phyloP scores from a whole-genome alignment of 2,888 invertebrate species.

The Spicauda simplicius region DNA sequence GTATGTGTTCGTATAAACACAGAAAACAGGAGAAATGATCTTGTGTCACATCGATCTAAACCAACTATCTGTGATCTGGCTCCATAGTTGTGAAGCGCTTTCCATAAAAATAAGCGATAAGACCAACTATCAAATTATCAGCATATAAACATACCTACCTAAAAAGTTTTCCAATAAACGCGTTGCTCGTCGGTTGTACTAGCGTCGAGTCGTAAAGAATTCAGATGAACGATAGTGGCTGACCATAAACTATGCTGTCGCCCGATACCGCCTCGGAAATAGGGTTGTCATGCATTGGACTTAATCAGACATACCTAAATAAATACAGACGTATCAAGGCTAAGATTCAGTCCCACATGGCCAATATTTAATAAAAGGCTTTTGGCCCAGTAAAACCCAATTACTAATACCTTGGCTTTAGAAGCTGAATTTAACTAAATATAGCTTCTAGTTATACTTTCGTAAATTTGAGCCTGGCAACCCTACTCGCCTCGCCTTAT shows the following conservation, averaged over 20 bases:
- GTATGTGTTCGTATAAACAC: neutral
- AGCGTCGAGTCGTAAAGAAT: slow-evolving; percentile 51
- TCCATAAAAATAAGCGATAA: slow-evolving; percentile 30
- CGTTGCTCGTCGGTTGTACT: slow-evolving; percentile 36
- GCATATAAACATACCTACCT: slow-evolving; percentile 17
- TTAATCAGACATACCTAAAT: neutral
- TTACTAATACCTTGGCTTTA: too few species aligned
- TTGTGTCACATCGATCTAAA: slow-evolving; percentile 2
- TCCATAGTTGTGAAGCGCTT: slow-evolving; percentile 21
- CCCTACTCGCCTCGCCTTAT: slow-evolving; percentile 37
- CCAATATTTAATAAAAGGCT: too few species aligned
- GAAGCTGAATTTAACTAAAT: neutral
- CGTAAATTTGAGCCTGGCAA: neutral
- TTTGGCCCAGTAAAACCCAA: too few species aligned
- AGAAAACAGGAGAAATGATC: neutral
- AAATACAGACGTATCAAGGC: too few species aligned
- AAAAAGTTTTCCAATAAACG: slow-evolving; percentile 25
- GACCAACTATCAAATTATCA: slow-evolving; percentile 21
- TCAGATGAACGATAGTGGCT: slow-evolving; percentile 69
- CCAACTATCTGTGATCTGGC: slow-evolving; percentile 1
- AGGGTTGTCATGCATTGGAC: neutral
- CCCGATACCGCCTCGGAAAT: slow-evolving; percentile 54
- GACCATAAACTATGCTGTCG: slow-evolving; percentile 72
- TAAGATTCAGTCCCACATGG: too few species aligned
- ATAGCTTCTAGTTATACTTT: neutral